Base-by-base conservation (phyloP, 1,140 invertebrate species). In the Palaemon carinicauda region DNA sequence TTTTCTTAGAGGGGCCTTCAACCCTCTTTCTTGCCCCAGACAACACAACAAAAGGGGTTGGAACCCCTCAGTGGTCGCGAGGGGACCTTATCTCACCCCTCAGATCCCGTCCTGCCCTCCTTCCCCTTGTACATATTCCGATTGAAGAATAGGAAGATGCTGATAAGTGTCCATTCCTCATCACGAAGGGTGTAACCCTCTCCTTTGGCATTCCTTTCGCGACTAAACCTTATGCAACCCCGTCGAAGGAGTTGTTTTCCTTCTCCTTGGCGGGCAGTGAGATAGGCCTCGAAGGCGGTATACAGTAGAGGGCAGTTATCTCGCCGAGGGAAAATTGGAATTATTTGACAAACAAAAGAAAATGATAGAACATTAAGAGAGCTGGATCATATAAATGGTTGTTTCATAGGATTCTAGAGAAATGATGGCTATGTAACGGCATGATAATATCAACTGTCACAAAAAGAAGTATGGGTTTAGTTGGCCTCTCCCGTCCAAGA, bases 331-430 rank as follows among this genome's bases (percentile, higher is more conserved):
- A 86, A 86, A 86, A 86, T 86, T 86, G 83, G 83, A 86, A 86
- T 86, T 86, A 86, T 86, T 86, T 86, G 83, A 86, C 83, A 86
- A 86, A 86, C 83, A 86, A 86, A 86, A 80, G 83, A 86, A 86
- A 86, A 86, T 86, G 83, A 86, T 86, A 86, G 83, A 86, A 86
- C 77, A 86, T 86, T 86, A 86, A 86, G 83, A 86, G 83, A 65
- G 83, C 54, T 86, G 83, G 83, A 86, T 86, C 83, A 86, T 86
- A 86, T 86, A 86, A 86, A 86, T 86, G 83, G 83, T 86, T 73
- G 83, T 79, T 86, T 86, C 83, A 73, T 79, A 79, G 83, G 83
- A 79, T 73, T 51, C 75, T 71, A 54, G 27, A 54, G 31, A 51
- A 71, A 33, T 77, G 51, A 71, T 52, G 80, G 77, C 54, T 17